These are phyloP conservation scores for Aurelia sp. DNA, from an alignment of 30 jellyfish, hydroid and myxozoan genomes.

Conservation along the genomic window DNA sequence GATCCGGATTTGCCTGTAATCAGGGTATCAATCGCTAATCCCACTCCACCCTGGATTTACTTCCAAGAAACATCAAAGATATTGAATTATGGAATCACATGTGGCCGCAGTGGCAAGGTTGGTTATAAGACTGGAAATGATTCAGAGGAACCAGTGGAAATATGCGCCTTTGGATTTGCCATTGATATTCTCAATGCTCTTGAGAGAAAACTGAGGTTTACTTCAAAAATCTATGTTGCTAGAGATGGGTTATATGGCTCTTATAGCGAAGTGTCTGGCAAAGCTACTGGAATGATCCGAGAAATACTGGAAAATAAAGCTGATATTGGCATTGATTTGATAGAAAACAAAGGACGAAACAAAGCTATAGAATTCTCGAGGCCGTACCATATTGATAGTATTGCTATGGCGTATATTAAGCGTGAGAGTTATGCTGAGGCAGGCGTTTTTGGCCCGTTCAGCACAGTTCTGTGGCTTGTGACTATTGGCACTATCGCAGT, in stretches of 20 bases:
- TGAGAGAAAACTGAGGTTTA: constrained; percentile 8
- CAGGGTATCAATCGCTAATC: background rate
- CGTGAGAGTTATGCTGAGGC: constrained; percentile 12
- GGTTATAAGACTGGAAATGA: background rate
- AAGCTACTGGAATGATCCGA: constrained; percentile 14
- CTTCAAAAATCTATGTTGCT: background rate
- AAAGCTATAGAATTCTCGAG: constrained; percentile 6
- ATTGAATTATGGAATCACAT: background rate
- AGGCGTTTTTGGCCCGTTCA: constrained; percentile 64
- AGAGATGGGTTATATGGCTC: constrained; percentile 48
- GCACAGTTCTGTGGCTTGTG: constrained; percentile 39
- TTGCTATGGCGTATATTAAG: constrained; percentile 48
- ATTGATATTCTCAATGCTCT: constrained; percentile 19
- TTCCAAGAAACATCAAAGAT: background rate
- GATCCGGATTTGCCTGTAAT: background rate
- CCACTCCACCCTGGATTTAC: background rate
- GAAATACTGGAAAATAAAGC: constrained; percentile 17
- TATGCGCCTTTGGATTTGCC: constrained; percentile 25
- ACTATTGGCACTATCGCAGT: constrained; percentile 3
- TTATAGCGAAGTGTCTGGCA: constrained; percentile 12
- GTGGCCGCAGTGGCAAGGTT: background rate
- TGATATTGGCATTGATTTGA: constrained; percentile 34
- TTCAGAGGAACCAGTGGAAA: background rate
- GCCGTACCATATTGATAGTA: background rate
- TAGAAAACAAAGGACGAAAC: constrained; percentile 14